These are phyloP conservation scores for Unio pictorum DNA, from an alignment of 2,888 invertebrate genomes.

Conservation along the genomic window DNA sequence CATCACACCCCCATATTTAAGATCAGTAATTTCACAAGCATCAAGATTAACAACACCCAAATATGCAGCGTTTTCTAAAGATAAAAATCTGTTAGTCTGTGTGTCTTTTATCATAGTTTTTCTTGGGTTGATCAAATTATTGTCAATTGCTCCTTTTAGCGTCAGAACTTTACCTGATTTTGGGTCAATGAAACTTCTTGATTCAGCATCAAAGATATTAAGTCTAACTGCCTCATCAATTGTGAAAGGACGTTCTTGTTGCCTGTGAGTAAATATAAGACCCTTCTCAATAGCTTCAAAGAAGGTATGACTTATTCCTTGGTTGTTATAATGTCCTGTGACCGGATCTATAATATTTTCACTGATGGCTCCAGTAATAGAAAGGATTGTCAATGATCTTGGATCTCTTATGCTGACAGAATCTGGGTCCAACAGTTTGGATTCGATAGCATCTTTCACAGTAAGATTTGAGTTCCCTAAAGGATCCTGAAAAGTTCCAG, in stretches of 20 bases:
- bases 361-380: slow-evolving; percentile 57
- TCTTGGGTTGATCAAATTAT: slow-evolving; percentile 38
- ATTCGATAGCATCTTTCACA: slow-evolving; percentile 77
- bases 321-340: slow-evolving; percentile 46
- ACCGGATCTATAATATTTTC: slow-evolving; percentile 51
- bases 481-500: slow-evolving; percentile 70
- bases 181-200: slow-evolving; percentile 84
- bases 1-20: slow-evolving; percentile 24
- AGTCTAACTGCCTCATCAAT: slow-evolving; percentile 34
- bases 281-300: slow-evolving; percentile 88
- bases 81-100: slow-evolving; percentile 32
- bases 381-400: slow-evolving; percentile 77
- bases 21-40: slow-evolving; percentile 32
- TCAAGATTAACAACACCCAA: slow-evolving; percentile 29
- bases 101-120: slow-evolving; percentile 43
- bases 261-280: slow-evolving; percentile 55
- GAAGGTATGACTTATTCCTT: slow-evolving; percentile 70
- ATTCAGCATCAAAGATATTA: slow-evolving; percentile 76
- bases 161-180: slow-evolving; percentile 46
- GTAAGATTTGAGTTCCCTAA: slow-evolving; percentile 38
- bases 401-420: slow-evolving; percentile 89
- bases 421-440: slow-evolving; percentile 87
- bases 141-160: slow-evolving; percentile 54
- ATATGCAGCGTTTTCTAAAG: slow-evolving; percentile 37
- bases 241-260: slow-evolving; percentile 30